Conservation (phyloP, 2,113 vertebrate genomes). For the Petrocephalus zakoni region DNA sequence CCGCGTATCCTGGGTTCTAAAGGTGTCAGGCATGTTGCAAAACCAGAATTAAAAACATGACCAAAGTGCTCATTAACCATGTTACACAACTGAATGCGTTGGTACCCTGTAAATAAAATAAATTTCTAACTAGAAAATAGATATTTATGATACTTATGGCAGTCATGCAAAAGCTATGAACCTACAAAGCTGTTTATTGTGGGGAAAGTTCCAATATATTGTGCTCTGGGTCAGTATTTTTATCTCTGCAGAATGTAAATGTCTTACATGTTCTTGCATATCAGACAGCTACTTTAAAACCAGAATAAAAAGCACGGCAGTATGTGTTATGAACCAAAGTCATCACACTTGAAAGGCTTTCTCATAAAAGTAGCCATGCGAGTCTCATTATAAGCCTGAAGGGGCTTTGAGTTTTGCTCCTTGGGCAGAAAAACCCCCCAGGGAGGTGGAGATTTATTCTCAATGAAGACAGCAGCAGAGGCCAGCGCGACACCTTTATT, state of each 20-base stretch:
- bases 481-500: background rate
- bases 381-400: background rate
- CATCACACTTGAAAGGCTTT: background rate
- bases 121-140: background rate
- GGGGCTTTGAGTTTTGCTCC: background rate
- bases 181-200: background rate
- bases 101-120: background rate
- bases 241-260: background rate
- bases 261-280: background rate
- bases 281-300: background rate
- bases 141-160: too few relatives aligned
- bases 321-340: background rate
- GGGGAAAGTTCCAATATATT: background rate
- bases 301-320: background rate
- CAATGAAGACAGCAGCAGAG: background rate
- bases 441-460: background rate
- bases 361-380: background rate
- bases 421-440: background rate
- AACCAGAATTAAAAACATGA: background rate
- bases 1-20: slow-evolving; percentile 95
- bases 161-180: background rate
- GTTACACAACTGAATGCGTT: background rate
- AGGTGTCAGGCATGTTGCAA: slow-evolving; percentile 1
- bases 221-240: background rate
- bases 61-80: background rate